Percentiles rank a stretch among this genome's conserved stretches.
phyloP scores from a whole-genome alignment of 1,140 invertebrate genomes.

The Brachionus rubens region DNA sequence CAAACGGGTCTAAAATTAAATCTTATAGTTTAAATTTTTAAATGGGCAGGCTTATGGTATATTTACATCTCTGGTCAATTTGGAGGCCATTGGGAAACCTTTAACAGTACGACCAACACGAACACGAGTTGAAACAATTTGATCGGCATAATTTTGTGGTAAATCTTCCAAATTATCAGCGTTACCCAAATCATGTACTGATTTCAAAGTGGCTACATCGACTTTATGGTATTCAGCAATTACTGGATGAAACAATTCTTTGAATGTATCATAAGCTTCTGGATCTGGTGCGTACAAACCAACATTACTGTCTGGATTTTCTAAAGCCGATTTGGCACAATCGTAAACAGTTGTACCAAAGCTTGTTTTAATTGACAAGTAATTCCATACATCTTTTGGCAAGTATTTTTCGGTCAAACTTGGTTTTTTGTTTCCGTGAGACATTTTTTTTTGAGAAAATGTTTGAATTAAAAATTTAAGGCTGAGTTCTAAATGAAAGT shows the following conservation, averaged over 20 bases:
- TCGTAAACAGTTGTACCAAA: conserved; percentile 42
- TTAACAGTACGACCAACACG: conserved; percentile 35
- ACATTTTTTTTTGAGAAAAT: conserved; percentile 23
- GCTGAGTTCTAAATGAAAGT: neutral
- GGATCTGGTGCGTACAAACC: conserved; percentile 48
- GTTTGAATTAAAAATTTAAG: neutral
- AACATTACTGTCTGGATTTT: conserved; percentile 34
- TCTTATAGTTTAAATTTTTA: neutral
- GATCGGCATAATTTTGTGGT: conserved; percentile 2
- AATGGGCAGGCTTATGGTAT: neutral
- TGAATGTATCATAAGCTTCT: conserved; percentile 52
- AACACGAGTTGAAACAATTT: conserved; percentile 45
- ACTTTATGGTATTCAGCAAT: conserved; percentile 54
- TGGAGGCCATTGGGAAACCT: conserved; percentile 41
- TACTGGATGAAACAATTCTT: conserved; percentile 52
- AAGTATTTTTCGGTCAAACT: conserved; percentile 46
- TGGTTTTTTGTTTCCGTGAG: conserved; percentile 23
- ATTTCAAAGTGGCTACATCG: conserved; percentile 27
- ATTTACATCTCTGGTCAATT: conserved; percentile 43
- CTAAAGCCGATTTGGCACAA: conserved; percentile 43
- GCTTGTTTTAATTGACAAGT: conserved; percentile 7
- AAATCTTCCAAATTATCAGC: conserved; percentile 30
- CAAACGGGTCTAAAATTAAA: conserved; percentile 13
- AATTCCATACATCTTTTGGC: conserved; percentile 42
- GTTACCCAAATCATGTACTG: conserved; percentile 44